Conservation (phyloP, 2,797 vertebrate genomes). For the Microcaecilia unicolor region DNA sequence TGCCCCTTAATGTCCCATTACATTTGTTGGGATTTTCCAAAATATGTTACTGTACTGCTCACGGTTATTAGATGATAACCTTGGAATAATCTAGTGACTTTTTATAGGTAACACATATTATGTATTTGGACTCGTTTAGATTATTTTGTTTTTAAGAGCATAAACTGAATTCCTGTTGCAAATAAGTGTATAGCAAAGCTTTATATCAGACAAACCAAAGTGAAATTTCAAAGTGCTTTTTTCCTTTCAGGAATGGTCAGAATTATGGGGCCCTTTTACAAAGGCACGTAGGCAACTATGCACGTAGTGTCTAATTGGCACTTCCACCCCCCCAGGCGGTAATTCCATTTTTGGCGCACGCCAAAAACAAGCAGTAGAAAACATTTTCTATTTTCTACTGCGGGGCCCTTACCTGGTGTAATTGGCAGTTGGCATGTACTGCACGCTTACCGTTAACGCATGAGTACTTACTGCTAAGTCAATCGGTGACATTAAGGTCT, state of each 20-base stretch:
- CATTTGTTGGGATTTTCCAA: slow-evolving; percentile 26
- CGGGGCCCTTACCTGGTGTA: too few relatives aligned
- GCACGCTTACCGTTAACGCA: too few relatives aligned
- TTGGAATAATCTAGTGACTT: slow-evolving; percentile 33
- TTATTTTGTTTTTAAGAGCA: slow-evolving; percentile 33
- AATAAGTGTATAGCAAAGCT: slow-evolving; percentile 16
- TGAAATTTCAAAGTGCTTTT: slow-evolving; percentile 23
- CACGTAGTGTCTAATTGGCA: too few relatives aligned
- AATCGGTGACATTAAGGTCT: too few relatives aligned
- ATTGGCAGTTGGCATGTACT: too few relatives aligned
- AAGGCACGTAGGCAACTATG: too few relatives aligned
- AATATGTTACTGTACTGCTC: slow-evolving; percentile 29
- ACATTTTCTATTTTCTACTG: too few relatives aligned
- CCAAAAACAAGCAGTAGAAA: too few relatives aligned
- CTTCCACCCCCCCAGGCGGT: too few relatives aligned
- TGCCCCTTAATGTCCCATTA: slow-evolving; percentile 30
- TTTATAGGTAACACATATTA: slow-evolving; percentile 34
- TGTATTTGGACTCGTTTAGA: slow-evolving; percentile 25
- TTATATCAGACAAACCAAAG: slow-evolving; percentile 16
- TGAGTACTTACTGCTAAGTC: too few relatives aligned
- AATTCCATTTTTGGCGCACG: too few relatives aligned
- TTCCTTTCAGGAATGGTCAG: slow-evolving; percentile 28
- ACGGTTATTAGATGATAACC: slow-evolving; percentile 36
- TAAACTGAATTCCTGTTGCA: slow-evolving; percentile 5
- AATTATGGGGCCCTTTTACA: too few relatives aligned